These are phyloP conservation scores for Chloroceryle inda DNA, from an alignment of 2,797 vertebrate species.

Conservation along the genomic window DNA sequence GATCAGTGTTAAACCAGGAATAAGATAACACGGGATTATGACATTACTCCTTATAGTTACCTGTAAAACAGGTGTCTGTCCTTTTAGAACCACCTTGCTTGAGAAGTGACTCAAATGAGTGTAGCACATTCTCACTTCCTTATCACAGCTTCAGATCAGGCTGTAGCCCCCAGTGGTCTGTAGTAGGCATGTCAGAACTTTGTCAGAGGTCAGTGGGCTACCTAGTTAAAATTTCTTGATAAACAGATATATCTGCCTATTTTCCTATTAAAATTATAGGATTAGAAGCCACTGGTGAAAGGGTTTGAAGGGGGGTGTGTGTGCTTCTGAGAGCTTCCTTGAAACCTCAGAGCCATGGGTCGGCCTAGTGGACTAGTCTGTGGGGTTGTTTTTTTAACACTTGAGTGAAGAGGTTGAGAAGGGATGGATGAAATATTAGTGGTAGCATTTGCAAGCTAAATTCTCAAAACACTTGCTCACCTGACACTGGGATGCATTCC, in stretches of 20 bases:
- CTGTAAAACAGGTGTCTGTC: rapidly evolving
- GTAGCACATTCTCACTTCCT: neutral
- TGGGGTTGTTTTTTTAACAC: neutral
- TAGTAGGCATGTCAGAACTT: neutral
- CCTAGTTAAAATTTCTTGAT: neutral
- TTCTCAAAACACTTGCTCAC: neutral
- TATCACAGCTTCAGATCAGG: neutral
- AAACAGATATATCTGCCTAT: neutral
- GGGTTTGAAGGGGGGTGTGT: neutral
- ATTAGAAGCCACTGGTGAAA: neutral
- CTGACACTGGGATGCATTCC: neutral
- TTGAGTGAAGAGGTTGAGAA: neutral
- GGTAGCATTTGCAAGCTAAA: neutral
- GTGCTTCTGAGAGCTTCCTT: neutral
- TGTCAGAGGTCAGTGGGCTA: neutral
- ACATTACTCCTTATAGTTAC: neutral
- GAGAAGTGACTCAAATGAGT: neutral
- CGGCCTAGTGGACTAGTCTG: neutral
- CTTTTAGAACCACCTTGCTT: neutral
- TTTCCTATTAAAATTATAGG: neutral
- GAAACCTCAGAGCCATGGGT: neutral
- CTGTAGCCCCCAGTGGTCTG: neutral
- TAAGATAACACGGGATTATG: neutral
- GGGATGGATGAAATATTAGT: neutral
- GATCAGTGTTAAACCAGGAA: neutral